These are phyloP conservation scores for Oxyscelio sp. DNA, from an alignment of 2,888 invertebrate species.

Conservation along the genomic window DNA sequence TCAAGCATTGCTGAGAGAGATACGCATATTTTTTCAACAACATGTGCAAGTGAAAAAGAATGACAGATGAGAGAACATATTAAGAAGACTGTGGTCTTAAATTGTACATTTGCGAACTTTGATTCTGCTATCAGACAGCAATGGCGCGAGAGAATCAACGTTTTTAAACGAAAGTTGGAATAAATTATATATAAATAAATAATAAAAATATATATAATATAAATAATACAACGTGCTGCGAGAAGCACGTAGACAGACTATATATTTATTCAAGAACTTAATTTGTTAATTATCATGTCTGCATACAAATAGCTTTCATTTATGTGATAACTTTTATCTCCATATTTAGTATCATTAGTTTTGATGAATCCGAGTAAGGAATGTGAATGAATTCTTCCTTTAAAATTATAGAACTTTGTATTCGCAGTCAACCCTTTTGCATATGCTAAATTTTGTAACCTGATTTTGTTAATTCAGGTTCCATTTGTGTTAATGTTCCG, in stretches of 20 bases:
- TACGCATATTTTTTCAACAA: constrained; percentile 36
- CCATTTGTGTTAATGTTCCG: too few relatives aligned
- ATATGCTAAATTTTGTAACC: too few relatives aligned
- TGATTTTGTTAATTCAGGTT: too few relatives aligned
- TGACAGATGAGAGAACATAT: constrained; percentile 12
- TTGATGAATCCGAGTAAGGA: not conserved
- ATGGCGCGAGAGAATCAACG: not conserved
- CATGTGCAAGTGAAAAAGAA: constrained; percentile 6
- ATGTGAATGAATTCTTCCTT: too few relatives aligned
- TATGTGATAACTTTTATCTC: not conserved
- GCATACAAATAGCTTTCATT: not conserved
- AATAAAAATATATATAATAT: not conserved
- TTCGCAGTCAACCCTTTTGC: too few relatives aligned
- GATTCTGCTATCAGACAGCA: constrained; percentile 4
- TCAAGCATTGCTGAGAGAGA: constrained; percentile 18
- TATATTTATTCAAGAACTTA: constrained; percentile 13
- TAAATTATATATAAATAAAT: constrained; percentile 30
- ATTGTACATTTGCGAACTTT: constrained; percentile 24
- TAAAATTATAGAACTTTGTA: too few relatives aligned
- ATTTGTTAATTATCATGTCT: not conserved
- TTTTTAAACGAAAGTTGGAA: constrained; percentile 17
- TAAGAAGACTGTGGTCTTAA: constrained; percentile 31
- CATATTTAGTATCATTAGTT: not conserved
- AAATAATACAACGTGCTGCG: too few relatives aligned
- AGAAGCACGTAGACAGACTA: constrained; percentile 25